Conservation (phyloP, 2,113 vertebrate genomes). For the Lynx canadensis region DNA sequence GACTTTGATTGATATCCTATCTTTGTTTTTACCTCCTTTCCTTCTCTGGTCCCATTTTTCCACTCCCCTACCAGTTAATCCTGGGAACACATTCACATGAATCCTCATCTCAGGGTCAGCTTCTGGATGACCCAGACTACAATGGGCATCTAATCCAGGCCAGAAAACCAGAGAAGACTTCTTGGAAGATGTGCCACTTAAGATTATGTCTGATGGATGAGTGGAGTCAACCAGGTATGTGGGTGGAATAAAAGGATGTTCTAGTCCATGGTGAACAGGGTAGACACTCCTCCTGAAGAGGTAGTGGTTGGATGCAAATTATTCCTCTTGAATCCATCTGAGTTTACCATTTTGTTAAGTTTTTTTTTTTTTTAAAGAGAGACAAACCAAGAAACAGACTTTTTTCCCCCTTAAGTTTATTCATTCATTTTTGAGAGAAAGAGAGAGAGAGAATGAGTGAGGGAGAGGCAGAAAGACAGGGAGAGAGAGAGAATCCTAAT, state of each 20-base stretch:
- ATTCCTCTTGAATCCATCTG: neutral
- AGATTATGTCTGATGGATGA: too few species aligned
- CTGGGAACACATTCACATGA: neutral
- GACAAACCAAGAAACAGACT: too few species aligned
- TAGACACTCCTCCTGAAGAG: neutral
- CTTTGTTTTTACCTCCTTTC: neutral
- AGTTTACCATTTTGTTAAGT: neutral
- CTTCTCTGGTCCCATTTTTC: neutral
- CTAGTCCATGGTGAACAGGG: rapidly evolving
- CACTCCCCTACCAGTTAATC: neutral
- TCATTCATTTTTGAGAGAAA: too few species aligned
- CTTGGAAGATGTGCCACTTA: neutral
- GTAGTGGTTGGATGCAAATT: neutral
- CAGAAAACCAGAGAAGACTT: neutral
- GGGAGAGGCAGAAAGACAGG: too few species aligned
- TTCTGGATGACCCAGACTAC: neutral
- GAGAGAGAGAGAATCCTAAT: too few species aligned
- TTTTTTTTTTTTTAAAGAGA: neutral
- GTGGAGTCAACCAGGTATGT: neutral
- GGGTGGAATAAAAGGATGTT: neutral
- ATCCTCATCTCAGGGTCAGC: neutral
- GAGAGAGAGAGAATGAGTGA: too few species aligned
- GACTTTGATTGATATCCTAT: neutral
- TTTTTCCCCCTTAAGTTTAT: too few species aligned
- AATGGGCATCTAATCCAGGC: neutral